A percentile compares a stretch with the other conserved stretches of the same genome.
Conservation (phyloP, 2,113 vertebrate species). For the Ameiurus melas region DNA sequence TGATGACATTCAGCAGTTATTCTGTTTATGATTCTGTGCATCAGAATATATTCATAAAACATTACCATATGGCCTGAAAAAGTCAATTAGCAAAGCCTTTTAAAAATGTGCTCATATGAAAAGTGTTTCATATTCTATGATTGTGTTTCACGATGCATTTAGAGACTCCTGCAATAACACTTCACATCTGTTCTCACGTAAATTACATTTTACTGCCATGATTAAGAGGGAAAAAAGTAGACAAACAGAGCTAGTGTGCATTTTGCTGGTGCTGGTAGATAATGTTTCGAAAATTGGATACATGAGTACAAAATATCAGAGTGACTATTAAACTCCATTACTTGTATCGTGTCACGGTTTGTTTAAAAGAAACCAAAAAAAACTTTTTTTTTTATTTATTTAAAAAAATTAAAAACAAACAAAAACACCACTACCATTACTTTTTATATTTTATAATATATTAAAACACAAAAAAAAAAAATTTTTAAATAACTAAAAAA, state of each 20-base stretch:
- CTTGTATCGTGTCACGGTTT: no score
- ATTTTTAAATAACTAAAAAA: no score
- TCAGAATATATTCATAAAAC: background rate
- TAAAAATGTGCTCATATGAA: background rate
- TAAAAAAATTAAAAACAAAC: no score
- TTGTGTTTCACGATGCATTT: background rate
- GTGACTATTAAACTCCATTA: background rate
- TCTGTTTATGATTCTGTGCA: background rate
- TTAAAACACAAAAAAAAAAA: no score
- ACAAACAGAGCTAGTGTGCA: background rate
- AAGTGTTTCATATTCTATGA: background rate
- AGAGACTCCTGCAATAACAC: background rate
- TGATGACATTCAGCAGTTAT: background rate
- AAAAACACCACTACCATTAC: no score
- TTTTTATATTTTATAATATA: no score
- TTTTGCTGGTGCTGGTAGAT: background rate
- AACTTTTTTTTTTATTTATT: no score
- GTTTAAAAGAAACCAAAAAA: no score
- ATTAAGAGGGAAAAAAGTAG: background rate
- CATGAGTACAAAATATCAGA: background rate
- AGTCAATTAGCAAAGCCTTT: background rate
- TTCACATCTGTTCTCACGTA: background rate
- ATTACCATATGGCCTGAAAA: background rate
- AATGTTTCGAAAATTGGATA: background rate
- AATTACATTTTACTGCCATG: background rate